Conservation (phyloP, 1,140 invertebrate species). For the Mamestra configurata region DNA sequence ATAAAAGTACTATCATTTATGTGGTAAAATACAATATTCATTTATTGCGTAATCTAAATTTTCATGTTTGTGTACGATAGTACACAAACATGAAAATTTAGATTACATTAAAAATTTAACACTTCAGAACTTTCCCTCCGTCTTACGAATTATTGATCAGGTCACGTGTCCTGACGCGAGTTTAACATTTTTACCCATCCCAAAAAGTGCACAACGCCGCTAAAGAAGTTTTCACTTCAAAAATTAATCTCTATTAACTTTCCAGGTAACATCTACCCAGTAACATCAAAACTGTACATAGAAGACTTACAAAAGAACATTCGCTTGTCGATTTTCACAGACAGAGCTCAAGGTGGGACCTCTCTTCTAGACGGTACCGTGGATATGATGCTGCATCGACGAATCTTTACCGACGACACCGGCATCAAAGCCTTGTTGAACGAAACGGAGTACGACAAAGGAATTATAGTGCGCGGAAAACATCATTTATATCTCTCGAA, state of each 20-base stretch:
- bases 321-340: conserved; percentile 92
- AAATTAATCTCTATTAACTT: conserved; percentile 28
- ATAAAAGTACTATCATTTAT: too few species aligned
- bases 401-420: conserved; percentile 95
- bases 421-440: conserved; percentile 96
- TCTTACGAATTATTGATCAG: too few species aligned
- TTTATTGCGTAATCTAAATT: too few species aligned
- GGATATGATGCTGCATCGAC: conserved; percentile 95
- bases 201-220: too few species aligned
- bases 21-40: too few species aligned
- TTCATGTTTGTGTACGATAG: too few species aligned
- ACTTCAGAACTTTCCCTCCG: too few species aligned
- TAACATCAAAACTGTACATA: conserved; percentile 94
- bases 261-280: conserved; percentile 96
- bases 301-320: conserved; percentile 88
- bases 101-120: too few species aligned
- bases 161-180: too few species aligned
- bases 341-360: conserved; percentile 95
- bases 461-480: conserved; percentile 94
- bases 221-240: too few species aligned
- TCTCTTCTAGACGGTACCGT: conserved; percentile 92
- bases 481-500: conserved; percentile 86
- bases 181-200: too few species aligned
- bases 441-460: conserved; percentile 92
- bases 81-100: too few species aligned